Conservation (phyloP, 2,113 vertebrate genomes). For the Heptranchias perlo region DNA sequence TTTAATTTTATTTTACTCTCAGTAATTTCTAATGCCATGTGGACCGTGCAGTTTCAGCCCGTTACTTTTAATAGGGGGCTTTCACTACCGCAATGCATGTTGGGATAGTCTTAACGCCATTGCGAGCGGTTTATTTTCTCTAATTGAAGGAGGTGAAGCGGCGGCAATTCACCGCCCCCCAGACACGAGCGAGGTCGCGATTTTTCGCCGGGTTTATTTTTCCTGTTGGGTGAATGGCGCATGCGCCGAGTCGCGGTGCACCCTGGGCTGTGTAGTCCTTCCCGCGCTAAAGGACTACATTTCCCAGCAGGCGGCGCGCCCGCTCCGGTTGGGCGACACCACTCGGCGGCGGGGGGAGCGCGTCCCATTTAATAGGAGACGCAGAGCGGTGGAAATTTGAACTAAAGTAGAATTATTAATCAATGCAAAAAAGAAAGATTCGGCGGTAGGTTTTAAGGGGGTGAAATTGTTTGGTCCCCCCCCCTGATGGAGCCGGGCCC, state of each 20-base stretch:
- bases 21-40: no score
- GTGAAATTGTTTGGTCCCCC: not conserved
- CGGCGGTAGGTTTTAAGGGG: not conserved
- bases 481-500: accelerated
- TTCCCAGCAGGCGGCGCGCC: slow-evolving; percentile 44
- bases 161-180: no score
- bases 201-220: no score
- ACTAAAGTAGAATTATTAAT: no score
- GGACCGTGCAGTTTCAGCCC: no score
- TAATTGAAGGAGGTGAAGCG: no score
- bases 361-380: not conserved
- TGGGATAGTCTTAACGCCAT: not conserved
- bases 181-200: no score
- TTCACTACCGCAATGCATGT: not conserved
- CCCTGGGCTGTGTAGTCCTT: not conserved
- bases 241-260: not conserved
- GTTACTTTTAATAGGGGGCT: not conserved
- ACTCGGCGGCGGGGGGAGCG: not conserved
- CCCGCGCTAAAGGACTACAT: slow-evolving; percentile 31
- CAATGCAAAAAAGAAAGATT: no score
- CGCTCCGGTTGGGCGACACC: accelerated
- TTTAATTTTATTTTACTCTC: no score
- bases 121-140: not conserved
- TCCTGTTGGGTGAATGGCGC: no score
- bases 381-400: slow-evolving; percentile 37